These are phyloP conservation scores for Homalodisca vitripennis DNA, from an alignment of 1,140 invertebrate genomes.

Conservation along the genomic window DNA sequence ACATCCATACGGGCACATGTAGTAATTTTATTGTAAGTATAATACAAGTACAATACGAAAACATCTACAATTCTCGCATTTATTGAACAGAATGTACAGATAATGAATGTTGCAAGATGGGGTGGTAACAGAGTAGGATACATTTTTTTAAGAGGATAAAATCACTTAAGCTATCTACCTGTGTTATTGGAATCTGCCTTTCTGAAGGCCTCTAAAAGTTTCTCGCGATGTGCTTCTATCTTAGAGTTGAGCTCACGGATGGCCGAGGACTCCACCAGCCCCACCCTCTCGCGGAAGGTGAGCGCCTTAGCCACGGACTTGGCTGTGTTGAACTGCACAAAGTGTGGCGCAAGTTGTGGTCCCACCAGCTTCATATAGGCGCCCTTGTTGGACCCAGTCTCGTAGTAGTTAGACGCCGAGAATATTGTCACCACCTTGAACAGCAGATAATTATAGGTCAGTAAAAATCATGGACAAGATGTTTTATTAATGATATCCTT, in stretches of 20 bases:
- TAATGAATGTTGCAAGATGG: too few species aligned
- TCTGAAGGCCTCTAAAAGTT: conserved; percentile 68
- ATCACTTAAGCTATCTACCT: conserved; percentile 61
- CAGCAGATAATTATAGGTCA: too few species aligned
- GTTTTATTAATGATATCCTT: too few species aligned
- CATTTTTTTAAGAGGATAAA: too few species aligned
- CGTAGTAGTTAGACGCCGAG: conserved; percentile 93
- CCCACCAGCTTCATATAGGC: conserved; percentile 81
- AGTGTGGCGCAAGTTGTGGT: conserved; percentile 69
- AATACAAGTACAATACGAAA: too few species aligned
- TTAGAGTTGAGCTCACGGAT: conserved; percentile 73
- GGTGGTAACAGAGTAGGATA: too few species aligned
- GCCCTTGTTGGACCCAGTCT: conserved; percentile 87
- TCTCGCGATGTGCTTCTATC: conserved; percentile 64
- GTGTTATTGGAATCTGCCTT: conserved; percentile 66
- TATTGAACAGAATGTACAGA: too few species aligned
- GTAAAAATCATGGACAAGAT: too few species aligned
- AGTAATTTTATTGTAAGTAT: too few species aligned
- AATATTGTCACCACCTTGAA: conserved; percentile 93
- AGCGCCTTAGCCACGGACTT: conserved; percentile 66
- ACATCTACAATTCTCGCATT: too few species aligned
- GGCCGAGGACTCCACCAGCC: conserved; percentile 78
- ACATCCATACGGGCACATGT: too few species aligned
- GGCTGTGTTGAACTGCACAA: conserved; percentile 80
- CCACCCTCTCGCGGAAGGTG: conserved; percentile 78